These are phyloP conservation scores for Acromyrmex heyeri DNA, from an alignment of 1,140 invertebrate genomes.

Conservation along the genomic window DNA sequence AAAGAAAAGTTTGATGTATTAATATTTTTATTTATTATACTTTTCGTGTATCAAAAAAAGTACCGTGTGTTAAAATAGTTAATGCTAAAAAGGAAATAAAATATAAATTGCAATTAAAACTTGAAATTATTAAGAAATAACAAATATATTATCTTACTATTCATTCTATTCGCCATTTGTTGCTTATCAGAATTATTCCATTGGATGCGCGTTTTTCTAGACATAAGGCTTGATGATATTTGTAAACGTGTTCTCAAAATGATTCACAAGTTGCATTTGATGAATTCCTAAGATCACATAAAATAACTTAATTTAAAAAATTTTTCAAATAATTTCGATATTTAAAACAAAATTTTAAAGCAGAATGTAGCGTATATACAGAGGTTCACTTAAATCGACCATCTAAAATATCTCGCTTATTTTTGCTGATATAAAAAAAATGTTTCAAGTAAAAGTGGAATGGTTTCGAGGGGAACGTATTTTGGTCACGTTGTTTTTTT, in stretches of 20 bases:
- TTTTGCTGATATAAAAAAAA: too few species aligned
- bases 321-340: not conserved
- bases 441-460: too few species aligned
- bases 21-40: too few species aligned
- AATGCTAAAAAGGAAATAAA: not conserved
- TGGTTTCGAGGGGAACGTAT: too few species aligned
- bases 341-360: not conserved
- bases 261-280: slow-evolving; percentile 13
- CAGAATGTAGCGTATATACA: not conserved
- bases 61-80: not conserved
- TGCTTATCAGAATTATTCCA: slow-evolving; percentile 26
- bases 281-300: not conserved
- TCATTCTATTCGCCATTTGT: not conserved
- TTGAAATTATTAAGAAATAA: not conserved
- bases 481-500: too few species aligned
- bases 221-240: not conserved
- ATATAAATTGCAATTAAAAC: not conserved
- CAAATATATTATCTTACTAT: slow-evolving; percentile 31
- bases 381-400: too few species aligned
- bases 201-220: slow-evolving; percentile 18
- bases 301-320: not conserved
- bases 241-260: not conserved
- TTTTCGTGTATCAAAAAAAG: not conserved
- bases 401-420: too few species aligned
- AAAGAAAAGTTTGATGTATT: not conserved